Evolutionary conservation across 2,888 invertebrate species (phyloP), one percentile per base, ranked within the genome.

Genomic region (Hypsopygia costalis): DNA sequence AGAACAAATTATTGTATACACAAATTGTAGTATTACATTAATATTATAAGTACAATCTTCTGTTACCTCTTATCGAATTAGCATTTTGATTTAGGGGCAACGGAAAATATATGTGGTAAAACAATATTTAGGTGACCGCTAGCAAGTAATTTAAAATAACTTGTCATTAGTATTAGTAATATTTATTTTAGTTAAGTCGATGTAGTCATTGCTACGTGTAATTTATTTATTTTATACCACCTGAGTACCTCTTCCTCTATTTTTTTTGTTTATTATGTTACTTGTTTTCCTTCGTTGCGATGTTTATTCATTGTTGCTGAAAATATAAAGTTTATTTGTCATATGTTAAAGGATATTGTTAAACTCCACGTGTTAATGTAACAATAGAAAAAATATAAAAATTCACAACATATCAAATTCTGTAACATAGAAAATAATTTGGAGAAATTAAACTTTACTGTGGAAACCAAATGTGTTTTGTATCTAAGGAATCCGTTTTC

Each of bases 81-180:
- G 25, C 31, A 59, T 69, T 16, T 85, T 62, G 75, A 69, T 62
- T 52, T 58, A 87, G 86, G 73, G 88, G 87, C 85, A 88, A 87
- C 87, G 80, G 87, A 88, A 87, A 86, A 85, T 82, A 53, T 50
- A 69, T 56, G 70, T 77, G 73, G 74, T 80, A 69, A 70, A 16
- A 72, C 69, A 77, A 70, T 70, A 66, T 66, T 71, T 82, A 83
- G 81, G 76, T 79, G 79, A 81, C 82, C 85, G 86, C 78, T 87
- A 87, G 88, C 65, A 60, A 68, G 64, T 83, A 82, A 71, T 78
- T 82, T 83, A 79, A 81, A 81, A 71, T 87, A 83, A 87, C 88
- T 88, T 86, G 88, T 88, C 88, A 88, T 86, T 88, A 88, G 88
- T 80, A 73, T 82, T 87, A 87, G 78, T 81, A 79, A 76, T 85